phyloP scores from a whole-genome alignment of 1,140 invertebrate genomes.

The Nephila pilipes region DNA sequence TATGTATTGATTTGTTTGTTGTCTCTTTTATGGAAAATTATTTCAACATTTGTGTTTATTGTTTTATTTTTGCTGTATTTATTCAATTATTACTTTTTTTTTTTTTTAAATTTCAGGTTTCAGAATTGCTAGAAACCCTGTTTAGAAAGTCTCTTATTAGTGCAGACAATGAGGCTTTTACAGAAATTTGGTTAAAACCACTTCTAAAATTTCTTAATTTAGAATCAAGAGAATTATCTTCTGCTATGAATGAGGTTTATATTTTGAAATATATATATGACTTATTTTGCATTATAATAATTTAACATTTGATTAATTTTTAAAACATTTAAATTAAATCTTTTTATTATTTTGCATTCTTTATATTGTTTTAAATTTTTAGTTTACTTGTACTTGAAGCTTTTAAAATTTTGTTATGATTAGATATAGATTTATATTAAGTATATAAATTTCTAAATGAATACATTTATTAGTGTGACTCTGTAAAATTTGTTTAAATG shows the following conservation, averaged over 20 bases:
- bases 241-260: constrained; percentile 79
- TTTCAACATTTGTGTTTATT: too few relatives aligned
- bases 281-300: background rate
- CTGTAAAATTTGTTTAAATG: too few relatives aligned
- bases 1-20: too few relatives aligned
- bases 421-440: too few relatives aligned
- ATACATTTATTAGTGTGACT: too few relatives aligned
- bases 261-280: background rate
- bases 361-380: too few relatives aligned
- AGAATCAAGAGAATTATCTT: constrained; percentile 78
- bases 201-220: constrained; percentile 78
- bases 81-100: background rate
- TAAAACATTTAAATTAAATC: background rate
- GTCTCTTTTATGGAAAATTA: too few relatives aligned
- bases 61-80: too few relatives aligned
- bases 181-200: constrained; percentile 79
- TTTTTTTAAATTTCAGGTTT: constrained; percentile 49
- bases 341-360: background rate
- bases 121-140: constrained; percentile 79
- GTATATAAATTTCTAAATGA: too few relatives aligned
- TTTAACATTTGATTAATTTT: background rate
- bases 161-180: constrained; percentile 70
- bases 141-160: constrained; percentile 78
- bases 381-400: too few relatives aligned
- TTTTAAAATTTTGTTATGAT: too few relatives aligned